These are phyloP conservation scores for Gila robusta DNA, from an alignment of 2,797 vertebrate species.

Conservation along the genomic window DNA sequence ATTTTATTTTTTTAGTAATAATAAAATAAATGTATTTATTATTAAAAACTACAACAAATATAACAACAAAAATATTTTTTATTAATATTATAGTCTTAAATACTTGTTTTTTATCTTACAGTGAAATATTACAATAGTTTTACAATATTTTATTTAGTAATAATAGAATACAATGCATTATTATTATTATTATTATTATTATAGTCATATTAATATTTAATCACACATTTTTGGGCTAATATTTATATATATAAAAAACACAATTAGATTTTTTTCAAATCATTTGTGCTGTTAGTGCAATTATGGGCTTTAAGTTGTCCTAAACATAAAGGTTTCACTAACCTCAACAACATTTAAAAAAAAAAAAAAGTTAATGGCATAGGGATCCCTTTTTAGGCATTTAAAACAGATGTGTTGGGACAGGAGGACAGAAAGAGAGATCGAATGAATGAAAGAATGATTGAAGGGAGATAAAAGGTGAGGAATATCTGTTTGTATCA, in stretches of 20 bases:
- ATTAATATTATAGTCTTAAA: neutral
- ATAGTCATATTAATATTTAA: neutral
- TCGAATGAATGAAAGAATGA: slow-evolving; percentile 39
- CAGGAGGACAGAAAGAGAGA: slow-evolving; percentile 2
- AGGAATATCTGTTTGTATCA: slow-evolving; percentile 25
- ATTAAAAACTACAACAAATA: neutral
- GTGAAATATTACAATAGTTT: neutral
- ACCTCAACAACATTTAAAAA: neutral
- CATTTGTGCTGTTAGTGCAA: neutral
- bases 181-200: neutral
- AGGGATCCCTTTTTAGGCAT: slow-evolving; percentile 25
- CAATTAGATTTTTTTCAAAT: neutral
- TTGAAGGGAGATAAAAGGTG: slow-evolving; percentile 42
- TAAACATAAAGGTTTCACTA: slow-evolving; percentile 10
- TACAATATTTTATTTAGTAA: neutral
- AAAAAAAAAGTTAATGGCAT: neutral
- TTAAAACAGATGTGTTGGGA: slow-evolving; percentile 26
- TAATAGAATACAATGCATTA: neutral
- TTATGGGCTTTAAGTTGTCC: slow-evolving; percentile 24
- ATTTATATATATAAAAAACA: neutral
- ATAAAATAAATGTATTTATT: neutral
- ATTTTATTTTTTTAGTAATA: neutral
- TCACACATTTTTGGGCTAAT: neutral
- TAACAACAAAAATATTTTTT: neutral
- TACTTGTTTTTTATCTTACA: neutral